Percentiles rank a stretch among this genome's conserved stretches.
phyloP scores from a whole-genome alignment of 1,140 invertebrate species.

The Antheraea mylitta region DNA sequence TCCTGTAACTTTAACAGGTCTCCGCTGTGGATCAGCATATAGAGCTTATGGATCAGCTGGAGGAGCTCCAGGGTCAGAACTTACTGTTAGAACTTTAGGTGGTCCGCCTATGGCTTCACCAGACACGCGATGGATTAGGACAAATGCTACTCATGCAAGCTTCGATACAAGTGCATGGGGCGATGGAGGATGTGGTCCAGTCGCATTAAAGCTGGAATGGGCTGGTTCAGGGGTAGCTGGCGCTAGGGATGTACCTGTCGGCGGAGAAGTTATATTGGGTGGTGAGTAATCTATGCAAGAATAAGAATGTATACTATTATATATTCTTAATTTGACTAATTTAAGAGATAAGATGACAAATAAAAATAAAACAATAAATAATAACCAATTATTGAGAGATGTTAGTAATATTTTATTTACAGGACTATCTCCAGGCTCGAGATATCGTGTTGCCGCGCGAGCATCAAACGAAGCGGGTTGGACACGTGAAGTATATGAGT shows the following conservation, averaged over 20 bases:
- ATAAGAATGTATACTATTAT: too few relatives aligned
- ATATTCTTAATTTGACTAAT: too few relatives aligned
- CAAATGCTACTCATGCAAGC: conserved; percentile 64
- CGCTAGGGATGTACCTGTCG: conserved; percentile 64
- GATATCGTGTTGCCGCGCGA: conserved; percentile 64
- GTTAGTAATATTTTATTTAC: conserved; percentile 1
- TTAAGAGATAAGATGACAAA: too few relatives aligned
- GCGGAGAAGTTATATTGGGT: conserved; percentile 66
- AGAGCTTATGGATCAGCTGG: conserved; percentile 65
- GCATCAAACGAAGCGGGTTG: conserved; percentile 67
- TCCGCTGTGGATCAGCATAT: conserved; percentile 68
- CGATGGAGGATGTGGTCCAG: conserved; percentile 70
- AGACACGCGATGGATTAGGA: conserved; percentile 69
- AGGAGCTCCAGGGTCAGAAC: conserved; percentile 61
- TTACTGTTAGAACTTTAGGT: conserved; percentile 63
- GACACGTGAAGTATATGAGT: conserved; percentile 65
- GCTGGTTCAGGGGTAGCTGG: conserved; percentile 56
- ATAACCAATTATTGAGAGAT: background rate
- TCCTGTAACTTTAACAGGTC: conserved; percentile 50
- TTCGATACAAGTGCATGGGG: conserved; percentile 69
- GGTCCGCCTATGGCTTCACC: conserved; percentile 63
- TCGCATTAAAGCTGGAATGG: conserved; percentile 70
- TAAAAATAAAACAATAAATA: too few relatives aligned
- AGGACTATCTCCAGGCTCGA: conserved; percentile 58
- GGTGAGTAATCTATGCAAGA: conserved; percentile 35